Evolutionary conservation across 2,888 invertebrate species (phyloP).

Genomic region (Apotomis turbidana): DNA sequence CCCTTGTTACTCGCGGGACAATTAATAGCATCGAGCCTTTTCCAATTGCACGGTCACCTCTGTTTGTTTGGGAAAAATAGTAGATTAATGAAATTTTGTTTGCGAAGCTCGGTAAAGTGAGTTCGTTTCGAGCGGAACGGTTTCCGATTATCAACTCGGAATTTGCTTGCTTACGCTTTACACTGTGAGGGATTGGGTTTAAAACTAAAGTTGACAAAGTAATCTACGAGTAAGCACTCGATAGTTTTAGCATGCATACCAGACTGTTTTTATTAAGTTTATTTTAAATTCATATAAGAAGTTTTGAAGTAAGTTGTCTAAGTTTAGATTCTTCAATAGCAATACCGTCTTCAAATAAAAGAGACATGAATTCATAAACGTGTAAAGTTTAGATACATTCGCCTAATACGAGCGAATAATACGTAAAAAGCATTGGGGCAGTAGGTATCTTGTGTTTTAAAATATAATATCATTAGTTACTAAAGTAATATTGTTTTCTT

Average conservation of each 20-base stretch:
- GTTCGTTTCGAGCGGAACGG: slow-evolving; percentile 19
- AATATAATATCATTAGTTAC: no score
- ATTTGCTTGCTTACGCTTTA: not conserved
- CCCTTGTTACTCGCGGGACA: slow-evolving; percentile 64
- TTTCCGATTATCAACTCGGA: slow-evolving; percentile 5
- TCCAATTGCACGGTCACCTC: slow-evolving; percentile 42
- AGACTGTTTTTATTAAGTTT: not conserved
- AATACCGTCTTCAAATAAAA: no score
- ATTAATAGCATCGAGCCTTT: slow-evolving; percentile 63
- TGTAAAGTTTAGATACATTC: no score
- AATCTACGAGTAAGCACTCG: not conserved
- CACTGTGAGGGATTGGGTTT: not conserved
- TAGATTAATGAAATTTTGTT: slow-evolving; percentile 14
- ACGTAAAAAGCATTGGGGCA: no score
- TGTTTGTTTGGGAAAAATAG: slow-evolving; percentile 25
- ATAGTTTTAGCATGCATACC: not conserved
- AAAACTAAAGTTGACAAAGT: slow-evolving; percentile 1
- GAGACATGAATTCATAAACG: no score
- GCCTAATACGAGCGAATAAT: no score
- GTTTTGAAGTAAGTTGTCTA: no score
- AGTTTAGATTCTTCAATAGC: no score
- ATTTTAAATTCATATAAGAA: no score
- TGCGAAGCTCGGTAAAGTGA: not conserved
- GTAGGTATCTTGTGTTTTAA: no score
- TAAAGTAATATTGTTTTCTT: no score